phyloP scores from a whole-genome alignment of 2,888 invertebrate species.

The Hirudinaria manillensis region DNA sequence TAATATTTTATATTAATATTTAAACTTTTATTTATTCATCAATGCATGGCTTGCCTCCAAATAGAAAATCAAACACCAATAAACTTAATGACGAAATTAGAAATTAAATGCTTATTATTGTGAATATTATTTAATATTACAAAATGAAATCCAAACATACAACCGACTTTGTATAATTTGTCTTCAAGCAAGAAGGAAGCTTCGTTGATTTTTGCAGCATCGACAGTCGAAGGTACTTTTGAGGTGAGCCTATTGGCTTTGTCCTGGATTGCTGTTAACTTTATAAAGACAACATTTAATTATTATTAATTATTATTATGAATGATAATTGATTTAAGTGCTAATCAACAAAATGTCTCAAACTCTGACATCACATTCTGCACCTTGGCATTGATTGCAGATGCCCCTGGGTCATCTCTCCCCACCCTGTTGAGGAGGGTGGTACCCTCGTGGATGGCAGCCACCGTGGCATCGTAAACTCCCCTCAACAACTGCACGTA shows the following conservation, averaged over 20 bases:
- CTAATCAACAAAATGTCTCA: too few relatives aligned
- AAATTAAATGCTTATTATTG: too few relatives aligned
- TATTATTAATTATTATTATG: background rate
- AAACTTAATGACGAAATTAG: too few relatives aligned
- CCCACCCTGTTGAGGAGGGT: slow-evolving; percentile 65
- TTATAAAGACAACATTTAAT: background rate
- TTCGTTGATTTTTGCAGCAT: slow-evolving; percentile 57
- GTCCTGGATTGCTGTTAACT: background rate
- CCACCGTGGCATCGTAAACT: slow-evolving; percentile 64
- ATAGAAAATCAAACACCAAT: too few relatives aligned
- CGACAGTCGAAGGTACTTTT: background rate
- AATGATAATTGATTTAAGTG: too few relatives aligned
- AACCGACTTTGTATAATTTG: slow-evolving; percentile 62
- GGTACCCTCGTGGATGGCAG: slow-evolving; percentile 68
- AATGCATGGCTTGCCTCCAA: too few relatives aligned
- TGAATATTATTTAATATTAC: background rate
- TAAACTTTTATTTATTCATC: background rate
- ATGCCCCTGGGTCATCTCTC: slow-evolving; percentile 60
- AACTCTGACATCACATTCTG: too few relatives aligned
- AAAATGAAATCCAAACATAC: background rate
- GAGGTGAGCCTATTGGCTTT: background rate
- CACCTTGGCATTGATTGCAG: slow-evolving; percentile 3
- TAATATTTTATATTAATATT: background rate
- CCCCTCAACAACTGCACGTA: slow-evolving; percentile 65
- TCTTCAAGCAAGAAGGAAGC: slow-evolving; percentile 67